Conservation (phyloP, 2,888 invertebrate species). For the Cantharis rustica region DNA sequence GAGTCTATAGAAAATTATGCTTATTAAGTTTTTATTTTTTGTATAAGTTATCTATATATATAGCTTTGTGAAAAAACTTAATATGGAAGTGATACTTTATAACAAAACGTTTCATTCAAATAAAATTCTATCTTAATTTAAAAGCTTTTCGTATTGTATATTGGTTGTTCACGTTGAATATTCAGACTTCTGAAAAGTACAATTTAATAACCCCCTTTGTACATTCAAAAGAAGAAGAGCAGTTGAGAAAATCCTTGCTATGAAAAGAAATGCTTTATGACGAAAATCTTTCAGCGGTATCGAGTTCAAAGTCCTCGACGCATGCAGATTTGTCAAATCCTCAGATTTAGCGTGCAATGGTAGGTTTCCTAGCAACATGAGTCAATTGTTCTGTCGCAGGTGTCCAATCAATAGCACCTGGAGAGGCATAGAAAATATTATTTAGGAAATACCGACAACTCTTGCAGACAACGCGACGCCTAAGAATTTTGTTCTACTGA, state of each 20-base stretch:
- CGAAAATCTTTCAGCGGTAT: slow-evolving; percentile 30
- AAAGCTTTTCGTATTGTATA: slow-evolving; percentile 14
- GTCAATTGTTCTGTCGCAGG: slow-evolving; percentile 56
- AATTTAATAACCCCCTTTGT: slow-evolving; percentile 31
- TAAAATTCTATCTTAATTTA: slow-evolving; percentile 17
- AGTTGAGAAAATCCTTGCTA: slow-evolving; percentile 28
- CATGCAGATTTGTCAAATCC: slow-evolving; percentile 56
- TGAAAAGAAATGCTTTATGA: slow-evolving; percentile 30
- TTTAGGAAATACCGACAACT: slow-evolving; percentile 48
- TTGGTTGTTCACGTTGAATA: slow-evolving; percentile 15
- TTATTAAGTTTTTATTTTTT: background rate
- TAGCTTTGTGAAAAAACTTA: background rate
- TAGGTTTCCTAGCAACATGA: slow-evolving; percentile 55
- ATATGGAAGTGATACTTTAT: background rate
- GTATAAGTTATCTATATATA: background rate
- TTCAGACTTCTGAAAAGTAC: slow-evolving; percentile 25
- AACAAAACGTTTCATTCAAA: background rate
- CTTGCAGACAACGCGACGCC: slow-evolving; percentile 50
- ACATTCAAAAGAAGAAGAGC: slow-evolving; percentile 26
- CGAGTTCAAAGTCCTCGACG: slow-evolving; percentile 43
- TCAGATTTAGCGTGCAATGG: slow-evolving; percentile 54
- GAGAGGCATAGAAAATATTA: slow-evolving; percentile 44
- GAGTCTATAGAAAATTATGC: background rate
- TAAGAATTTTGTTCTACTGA: background rate
- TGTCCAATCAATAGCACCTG: slow-evolving; percentile 58